A percentile compares a stretch with the other conserved stretches of the same genome.
Evolutionary conservation across 2,797 vertebrate genomes (phyloP).

Genomic region (Enteromius argenteus): DNA sequence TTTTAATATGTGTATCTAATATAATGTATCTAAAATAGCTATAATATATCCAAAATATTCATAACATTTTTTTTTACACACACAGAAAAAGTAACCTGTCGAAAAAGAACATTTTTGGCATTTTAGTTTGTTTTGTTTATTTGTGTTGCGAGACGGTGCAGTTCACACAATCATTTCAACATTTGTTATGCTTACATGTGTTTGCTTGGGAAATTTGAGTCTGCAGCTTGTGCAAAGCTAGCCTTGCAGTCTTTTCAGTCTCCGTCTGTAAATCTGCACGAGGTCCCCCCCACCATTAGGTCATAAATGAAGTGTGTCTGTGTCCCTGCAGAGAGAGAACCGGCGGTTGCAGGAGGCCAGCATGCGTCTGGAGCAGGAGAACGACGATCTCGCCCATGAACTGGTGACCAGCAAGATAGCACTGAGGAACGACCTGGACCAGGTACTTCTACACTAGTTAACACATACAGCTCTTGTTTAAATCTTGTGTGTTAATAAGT

Average conservation of each 20-base stretch:
- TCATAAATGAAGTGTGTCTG: constrained; percentile 16
- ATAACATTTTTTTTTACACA: neutral
- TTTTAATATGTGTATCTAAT: too few species aligned
- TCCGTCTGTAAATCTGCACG: constrained; percentile 17
- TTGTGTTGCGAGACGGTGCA: neutral
- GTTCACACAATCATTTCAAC: neutral
- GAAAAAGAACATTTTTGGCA: neutral
- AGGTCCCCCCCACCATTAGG: neutral
- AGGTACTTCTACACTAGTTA: constrained; percentile 77
- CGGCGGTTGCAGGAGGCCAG: constrained; percentile 97
- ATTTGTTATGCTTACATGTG: constrained; percentile 29
- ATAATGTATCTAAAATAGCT: neutral
- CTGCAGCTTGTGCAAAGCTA: constrained; percentile 36
- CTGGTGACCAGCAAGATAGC: constrained; percentile 99
- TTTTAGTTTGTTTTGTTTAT: neutral
- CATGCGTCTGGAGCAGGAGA: constrained; percentile 97
- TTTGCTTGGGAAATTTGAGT: constrained; percentile 12
- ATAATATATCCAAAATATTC: too few species aligned
- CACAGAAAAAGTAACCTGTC: neutral
- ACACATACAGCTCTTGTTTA: neutral
- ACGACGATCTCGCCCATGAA: constrained; percentile 96
- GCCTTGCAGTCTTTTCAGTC: constrained; percentile 26
- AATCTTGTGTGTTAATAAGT: neutral
- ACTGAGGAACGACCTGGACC: constrained; percentile 94
- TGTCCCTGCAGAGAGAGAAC: constrained; percentile 89